Base-by-base conservation (phyloP, 1,140 invertebrate genomes). In the Drosophila novamexicana region DNA sequence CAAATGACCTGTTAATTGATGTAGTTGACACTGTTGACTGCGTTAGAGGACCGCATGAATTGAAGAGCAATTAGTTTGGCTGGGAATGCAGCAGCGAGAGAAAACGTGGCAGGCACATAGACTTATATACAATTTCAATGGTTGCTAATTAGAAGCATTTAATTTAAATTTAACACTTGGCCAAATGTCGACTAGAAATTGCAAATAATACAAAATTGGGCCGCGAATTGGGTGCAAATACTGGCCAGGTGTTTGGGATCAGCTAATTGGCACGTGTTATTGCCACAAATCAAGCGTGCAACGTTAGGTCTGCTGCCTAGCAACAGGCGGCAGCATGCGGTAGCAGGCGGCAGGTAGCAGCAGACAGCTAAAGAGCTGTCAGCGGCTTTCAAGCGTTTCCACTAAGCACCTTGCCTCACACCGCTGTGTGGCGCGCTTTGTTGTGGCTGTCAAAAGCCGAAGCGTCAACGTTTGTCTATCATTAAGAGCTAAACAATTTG, bases 401-500 rank as follows among this genome's bases (percentile, higher is more conserved):
- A 52, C n/a, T 29, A 29, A 29, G 22, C 22, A 29, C 22, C 22
- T 40, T 10, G 22, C 12, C 8, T 32, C 42, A 12, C 61, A 50
- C 47, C 45, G 32, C 37, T 36, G 50, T 63, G 49, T 22, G 62
- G 32, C 16, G n/a, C 32, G 39, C 16, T 66, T 66, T 34, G 64
- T 50, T 58, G 53, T 44, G 22, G 50, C 64, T 81, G 61, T 67
- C 54, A 16, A 49, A 74, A 76, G 77, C 53, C 62, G 65, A 59
- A 58, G 76, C 40, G 58, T 59, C 64, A 85, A 79, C 82, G 68
- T 79, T 86, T 82, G 83, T 77, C 83, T 88, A 76, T 83, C 83
- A 86, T 80, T 89, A 84, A 73, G 65, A 74, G 80, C 69, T 74
- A 61, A 67, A 73, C 83, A 89, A 74, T 83, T 79, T 89, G 76